These are phyloP conservation scores for Polydrusus tereticollis DNA, from an alignment of 2,888 invertebrate genomes.

Conservation along the genomic window DNA sequence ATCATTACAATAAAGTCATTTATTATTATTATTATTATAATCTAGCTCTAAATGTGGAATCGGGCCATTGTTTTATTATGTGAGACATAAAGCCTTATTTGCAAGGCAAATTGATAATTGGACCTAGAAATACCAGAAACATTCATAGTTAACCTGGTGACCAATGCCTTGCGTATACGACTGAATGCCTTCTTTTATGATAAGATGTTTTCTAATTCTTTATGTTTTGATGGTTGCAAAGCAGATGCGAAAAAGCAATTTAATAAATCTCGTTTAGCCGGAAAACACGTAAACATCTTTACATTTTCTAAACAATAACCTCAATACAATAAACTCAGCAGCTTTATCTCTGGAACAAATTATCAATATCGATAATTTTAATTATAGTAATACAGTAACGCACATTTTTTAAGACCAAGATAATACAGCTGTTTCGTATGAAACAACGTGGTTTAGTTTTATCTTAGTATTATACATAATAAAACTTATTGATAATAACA, in stretches of 20 bases:
- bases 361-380: constrained; percentile 5
- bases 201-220: neutral
- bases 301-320: neutral
- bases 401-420: constrained; percentile 5
- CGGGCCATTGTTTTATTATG: too few species aligned
- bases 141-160: too few species aligned
- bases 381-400: neutral
- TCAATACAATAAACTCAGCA: neutral
- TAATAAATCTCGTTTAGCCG: neutral
- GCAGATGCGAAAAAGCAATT: neutral
- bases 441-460: constrained; percentile 1
- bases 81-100: too few species aligned
- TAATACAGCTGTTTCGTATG: neutral
- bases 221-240: neutral
- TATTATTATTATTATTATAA: too few species aligned
- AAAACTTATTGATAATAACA: neutral
- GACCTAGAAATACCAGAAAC: too few species aligned
- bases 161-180: too few species aligned
- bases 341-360: constrained; percentile 9
- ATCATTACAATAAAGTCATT: too few species aligned
- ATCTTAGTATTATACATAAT: constrained; percentile 1
- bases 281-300: neutral
- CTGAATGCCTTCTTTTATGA: neutral
- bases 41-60: too few species aligned
- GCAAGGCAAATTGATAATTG: too few species aligned